These are phyloP conservation scores for Pseudococcus jackbeardsleyi DNA, from an alignment of 2,888 invertebrate species.

Conservation along the genomic window DNA sequence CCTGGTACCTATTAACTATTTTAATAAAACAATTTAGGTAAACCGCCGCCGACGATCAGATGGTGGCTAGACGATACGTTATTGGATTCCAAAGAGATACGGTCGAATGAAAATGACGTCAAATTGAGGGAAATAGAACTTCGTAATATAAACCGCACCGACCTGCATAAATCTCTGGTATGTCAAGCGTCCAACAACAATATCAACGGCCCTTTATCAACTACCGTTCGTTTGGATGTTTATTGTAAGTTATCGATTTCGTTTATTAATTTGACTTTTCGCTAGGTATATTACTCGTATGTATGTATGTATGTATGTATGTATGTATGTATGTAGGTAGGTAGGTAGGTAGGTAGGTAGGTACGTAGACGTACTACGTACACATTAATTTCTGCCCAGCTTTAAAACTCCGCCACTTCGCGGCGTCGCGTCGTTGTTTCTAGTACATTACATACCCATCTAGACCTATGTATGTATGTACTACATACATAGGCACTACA, in stretches of 20 bases:
- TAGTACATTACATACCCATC: no score
- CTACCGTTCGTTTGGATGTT: conserved; percentile 79
- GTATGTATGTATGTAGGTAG: no score
- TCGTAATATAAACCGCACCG: conserved; percentile 74
- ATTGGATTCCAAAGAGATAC: conserved; percentile 75
- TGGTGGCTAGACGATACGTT: conserved; percentile 82
- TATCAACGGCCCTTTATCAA: conserved; percentile 77
- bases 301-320: no score
- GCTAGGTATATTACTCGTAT: conserved; percentile 33
- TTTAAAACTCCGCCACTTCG: no score
- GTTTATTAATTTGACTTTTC: conserved; percentile 57
- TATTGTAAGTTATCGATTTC: conserved; percentile 72
- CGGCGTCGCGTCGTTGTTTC: no score
- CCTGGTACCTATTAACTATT: background rate
- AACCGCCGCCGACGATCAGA: conserved; percentile 80
- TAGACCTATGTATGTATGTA: no score
- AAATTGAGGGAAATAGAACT: conserved; percentile 73
- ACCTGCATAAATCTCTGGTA: conserved; percentile 78
- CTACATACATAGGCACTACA: no score
- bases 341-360: no score
- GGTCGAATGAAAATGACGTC: conserved; percentile 71
- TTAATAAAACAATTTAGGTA: conserved; percentile 72
- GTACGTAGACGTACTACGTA: no score
- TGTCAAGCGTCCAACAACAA: conserved; percentile 82
- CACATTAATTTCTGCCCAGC: no score